Conservation (phyloP, 2,113 vertebrate genomes). For the Orthonyx spaldingii region DNA sequence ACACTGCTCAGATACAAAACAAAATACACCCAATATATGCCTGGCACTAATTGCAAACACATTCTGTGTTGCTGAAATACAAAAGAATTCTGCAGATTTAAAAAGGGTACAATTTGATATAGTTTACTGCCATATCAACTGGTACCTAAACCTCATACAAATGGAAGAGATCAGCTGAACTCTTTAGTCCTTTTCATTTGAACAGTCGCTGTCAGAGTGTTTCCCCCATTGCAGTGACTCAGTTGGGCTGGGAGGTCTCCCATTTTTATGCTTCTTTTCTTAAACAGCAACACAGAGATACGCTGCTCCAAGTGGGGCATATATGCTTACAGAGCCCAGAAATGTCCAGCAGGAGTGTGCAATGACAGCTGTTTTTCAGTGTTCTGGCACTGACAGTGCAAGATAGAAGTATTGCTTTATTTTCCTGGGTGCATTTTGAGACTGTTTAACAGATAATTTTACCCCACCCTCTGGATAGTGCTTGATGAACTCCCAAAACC, state of each 20-base stretch:
- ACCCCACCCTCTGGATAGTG: background rate
- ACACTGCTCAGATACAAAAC: background rate
- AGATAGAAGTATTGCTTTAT: background rate
- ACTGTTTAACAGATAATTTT: background rate
- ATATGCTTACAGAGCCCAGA: background rate
- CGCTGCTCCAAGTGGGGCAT: fast-evolving
- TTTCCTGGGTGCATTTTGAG: background rate
- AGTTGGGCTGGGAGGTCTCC: background rate
- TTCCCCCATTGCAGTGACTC: background rate
- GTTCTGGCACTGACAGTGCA: background rate
- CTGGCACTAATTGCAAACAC: background rate
- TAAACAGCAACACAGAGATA: background rate
- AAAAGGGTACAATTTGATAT: background rate
- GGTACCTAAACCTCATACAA: background rate
- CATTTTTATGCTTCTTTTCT: background rate
- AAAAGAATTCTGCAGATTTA: background rate
- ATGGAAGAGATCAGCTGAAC: background rate
- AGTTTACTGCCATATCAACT: constrained; percentile 27
- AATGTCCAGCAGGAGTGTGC: background rate
- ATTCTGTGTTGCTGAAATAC: background rate
- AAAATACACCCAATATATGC: background rate
- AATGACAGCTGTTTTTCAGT: background rate
- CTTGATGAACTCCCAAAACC: background rate
- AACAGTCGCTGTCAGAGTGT: background rate
- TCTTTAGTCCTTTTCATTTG: background rate